phyloP scores from a whole-genome alignment of 2,888 invertebrate genomes.

The Germaria angustata region DNA sequence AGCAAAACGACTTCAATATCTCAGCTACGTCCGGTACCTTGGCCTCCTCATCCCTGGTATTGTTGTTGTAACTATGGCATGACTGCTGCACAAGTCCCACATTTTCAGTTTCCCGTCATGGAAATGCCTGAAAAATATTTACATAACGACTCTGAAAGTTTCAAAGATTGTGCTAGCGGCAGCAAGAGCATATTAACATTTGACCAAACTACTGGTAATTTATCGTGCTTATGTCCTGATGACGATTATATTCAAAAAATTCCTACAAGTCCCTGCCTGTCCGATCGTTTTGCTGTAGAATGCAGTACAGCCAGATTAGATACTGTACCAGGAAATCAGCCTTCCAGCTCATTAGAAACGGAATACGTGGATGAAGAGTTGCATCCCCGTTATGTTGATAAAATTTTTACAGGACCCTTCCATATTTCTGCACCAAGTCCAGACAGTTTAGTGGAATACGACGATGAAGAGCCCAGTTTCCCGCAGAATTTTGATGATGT shows the following conservation, averaged over 20 bases:
- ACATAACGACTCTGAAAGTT: not conserved
- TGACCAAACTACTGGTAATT: not conserved
- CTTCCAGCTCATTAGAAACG: no score
- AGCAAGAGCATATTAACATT: not conserved
- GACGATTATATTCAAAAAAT: no score
- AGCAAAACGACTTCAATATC: not conserved
- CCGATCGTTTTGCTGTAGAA: no score
- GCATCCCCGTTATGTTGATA: not conserved
- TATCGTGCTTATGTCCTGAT: no score
- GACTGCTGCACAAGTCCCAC: not conserved
- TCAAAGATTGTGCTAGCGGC: not conserved
- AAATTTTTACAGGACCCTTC: not conserved
- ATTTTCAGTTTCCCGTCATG: not conserved
- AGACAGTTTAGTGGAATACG: not conserved
- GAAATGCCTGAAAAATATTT: not conserved
- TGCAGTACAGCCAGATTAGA: not conserved
- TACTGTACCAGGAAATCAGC: not conserved
- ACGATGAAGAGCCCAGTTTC: not conserved
- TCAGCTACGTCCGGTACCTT: not conserved
- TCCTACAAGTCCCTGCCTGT: no score
- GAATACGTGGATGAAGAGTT: slow-evolving; percentile 10
- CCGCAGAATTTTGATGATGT: not conserved
- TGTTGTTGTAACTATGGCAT: not conserved
- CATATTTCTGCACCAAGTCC: not conserved
- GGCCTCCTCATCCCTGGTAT: not conserved